Evolutionary conservation across 2,888 invertebrate genomes (phyloP), one percentile per base, ranked within the genome.

Genomic region (Cephus rjabovi): DNA sequence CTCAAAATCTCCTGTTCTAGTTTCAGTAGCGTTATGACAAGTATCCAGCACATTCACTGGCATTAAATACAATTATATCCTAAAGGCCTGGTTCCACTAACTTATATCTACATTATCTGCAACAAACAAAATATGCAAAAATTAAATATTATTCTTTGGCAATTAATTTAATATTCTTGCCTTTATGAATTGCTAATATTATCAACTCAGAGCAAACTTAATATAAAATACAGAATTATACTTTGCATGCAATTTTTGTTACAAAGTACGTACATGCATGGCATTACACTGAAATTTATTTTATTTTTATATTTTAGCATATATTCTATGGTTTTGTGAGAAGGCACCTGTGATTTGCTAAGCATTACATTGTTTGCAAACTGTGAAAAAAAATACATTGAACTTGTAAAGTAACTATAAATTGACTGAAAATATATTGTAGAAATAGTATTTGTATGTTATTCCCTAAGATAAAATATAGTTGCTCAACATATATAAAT

Each of bases 41-140:
- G 86, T 90, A 90, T 90, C 86, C 89, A 88, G 88, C 87, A 88
- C 88, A 89, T 88, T 86, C 86, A 91, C 88, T 89, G 90, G 88
- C 91, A 91, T 91, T 90, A 90, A 91, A 88, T 90, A 89, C 84
- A 84, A 85, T 88, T 88, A 86, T 87, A 89, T 87, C 86, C 87
- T 90, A 89, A 89, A 91, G 90, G 91, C 90, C 90, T 90, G 88
- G 87, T 89, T 88, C 86, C 82, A 86, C 86, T 89, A 90, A 88
- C 84, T 88, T 89, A 89, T 88, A 88, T 85, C 91, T 92, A 92
- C 90, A 91, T 91, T 90, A 91, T 91, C 92, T 92, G 91, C 78
- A 91, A 92, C 83, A 87, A 79, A 82, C 34, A 79, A 80, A 79
- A 23, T 23, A 56, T 56, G 23, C 2, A 56, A 56, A 23, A 56